Conservation (phyloP, 2,113 vertebrate species). For the Crypturellus undulatus region DNA sequence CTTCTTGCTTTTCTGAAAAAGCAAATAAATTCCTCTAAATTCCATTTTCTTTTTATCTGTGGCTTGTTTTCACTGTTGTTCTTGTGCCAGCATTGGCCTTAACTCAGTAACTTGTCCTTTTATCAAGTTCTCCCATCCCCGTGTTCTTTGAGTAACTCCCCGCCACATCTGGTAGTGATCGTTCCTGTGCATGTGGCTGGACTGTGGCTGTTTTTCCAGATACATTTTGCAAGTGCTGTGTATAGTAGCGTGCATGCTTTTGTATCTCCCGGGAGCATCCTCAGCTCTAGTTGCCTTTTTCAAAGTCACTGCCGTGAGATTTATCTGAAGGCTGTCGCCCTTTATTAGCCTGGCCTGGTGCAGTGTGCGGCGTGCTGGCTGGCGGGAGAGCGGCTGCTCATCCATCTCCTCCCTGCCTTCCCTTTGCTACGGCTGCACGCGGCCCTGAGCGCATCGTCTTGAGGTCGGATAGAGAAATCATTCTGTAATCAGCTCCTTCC, state of each 20-base stretch:
- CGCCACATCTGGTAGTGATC: neutral
- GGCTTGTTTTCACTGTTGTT: neutral
- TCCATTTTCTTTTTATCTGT: neutral
- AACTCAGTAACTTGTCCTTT: neutral
- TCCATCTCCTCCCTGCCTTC: neutral
- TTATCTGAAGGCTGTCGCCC: neutral
- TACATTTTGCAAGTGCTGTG: neutral
- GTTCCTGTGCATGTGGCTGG: neutral
- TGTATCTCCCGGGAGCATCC: neutral
- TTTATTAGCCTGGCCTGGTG: neutral
- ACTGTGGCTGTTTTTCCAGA: neutral
- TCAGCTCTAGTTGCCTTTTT: neutral
- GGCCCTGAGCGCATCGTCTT: rapidly evolving
- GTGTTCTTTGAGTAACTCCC: neutral
- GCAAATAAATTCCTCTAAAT: neutral
- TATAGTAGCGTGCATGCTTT: rapidly evolving
- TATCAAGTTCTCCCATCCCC: neutral
- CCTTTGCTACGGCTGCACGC: neutral
- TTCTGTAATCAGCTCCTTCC: neutral
- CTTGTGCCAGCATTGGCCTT: neutral
- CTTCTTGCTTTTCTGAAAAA: neutral
- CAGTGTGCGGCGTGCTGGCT: neutral
- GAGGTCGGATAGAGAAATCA: neutral
- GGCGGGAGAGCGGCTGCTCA: rapidly evolving
- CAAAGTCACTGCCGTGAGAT: neutral